Base-by-base conservation (phyloP, 1,140 invertebrate species). In the Drosophila teissieri region DNA sequence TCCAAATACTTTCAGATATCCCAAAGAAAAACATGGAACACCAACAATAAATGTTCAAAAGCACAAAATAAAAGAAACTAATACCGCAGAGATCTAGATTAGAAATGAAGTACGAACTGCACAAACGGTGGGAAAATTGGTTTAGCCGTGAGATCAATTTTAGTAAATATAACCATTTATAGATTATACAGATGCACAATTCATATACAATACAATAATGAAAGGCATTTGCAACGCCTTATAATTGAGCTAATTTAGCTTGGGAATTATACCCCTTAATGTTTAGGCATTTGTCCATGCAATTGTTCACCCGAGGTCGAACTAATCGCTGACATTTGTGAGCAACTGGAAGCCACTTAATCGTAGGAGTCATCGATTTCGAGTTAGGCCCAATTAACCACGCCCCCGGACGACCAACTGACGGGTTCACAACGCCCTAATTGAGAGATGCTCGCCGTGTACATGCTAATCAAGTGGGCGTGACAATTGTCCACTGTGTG, bases 281-380 rank as follows among this genome's bases (percentile, higher is more conserved):
- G 14, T 12, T 2, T 17, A 15, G 27, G 4, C 42, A 40, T n/a
- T 37, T 34, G 51, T 48, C 36, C 67, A 48, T 14, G 49, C 19
- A 6, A 72, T 49, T 49, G 36, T 27, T 48, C 51, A 48, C 46
- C 27, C 36, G 8, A 7, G 64, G 52, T 36, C 12, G 34, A 45
- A 72, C 57, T 67, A 80, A 65, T 55, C 54, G 56, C 51, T 52
- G 53, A 55, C 53, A 80, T 80, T 80, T 75, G 70, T 58, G 57
- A 40, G 40, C 58, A 60, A 53, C 37, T 60, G 3, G 22, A 14
- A 56, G 17, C 42, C 42, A 52, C 31, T 69, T 62, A 77, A 77
- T 77, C 78, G 65, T 60, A 24, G 46, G 55, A 74, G 72, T 88
- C 67, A 86, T 88, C 80, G 77, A 88, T 79, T 88, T 79, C 78